Evolutionary conservation across 2,113 vertebrate genomes (phyloP), one percentile per base, ranked within the genome.

Genomic region (Tupaia chinensis): DNA sequence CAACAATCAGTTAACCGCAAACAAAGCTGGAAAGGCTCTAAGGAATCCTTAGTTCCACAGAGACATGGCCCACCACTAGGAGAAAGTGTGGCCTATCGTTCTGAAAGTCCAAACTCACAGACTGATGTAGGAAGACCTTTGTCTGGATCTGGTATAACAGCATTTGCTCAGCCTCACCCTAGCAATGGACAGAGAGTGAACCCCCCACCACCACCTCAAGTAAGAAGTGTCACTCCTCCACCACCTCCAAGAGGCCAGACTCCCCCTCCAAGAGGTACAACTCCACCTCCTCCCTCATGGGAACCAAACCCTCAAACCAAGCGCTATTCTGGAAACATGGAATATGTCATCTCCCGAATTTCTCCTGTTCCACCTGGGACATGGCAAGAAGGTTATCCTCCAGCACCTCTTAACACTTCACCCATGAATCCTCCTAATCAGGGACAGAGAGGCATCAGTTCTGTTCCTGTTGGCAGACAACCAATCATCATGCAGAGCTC

Each of bases 21-120:
- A 96, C 99, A 99, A 34, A 99, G 99, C 98, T 99, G 99, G 99
- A 99, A 99, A 98, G 99, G 99, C 84, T 99, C 99, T 22, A 99
- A 99, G 97, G 99, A 99, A 97, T 99, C 99, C 85, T 89, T 99
- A 98, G 99, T 98, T 87, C 98, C 99, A 61, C 99, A 99, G 94
- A 98, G 99, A 80, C 99, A 99, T 0, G 99, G 99, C 23, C 98
- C 99, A 69, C 97, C 99, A 15, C 97, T 99, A 96, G 98, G 98
- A 93, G 99, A 99, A 5, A 98, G 98, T 1, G 98, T 98, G 6
- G 98, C 98, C 93, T 99, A 99, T 97, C 99, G 99, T 95, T 99
- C 99, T 0, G 99, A 99, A 96, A 99, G 99, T 89, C 99, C 99
- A 7, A 99, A 98, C 77, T 98, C 99, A 9, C 99, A 99, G 97